These are phyloP conservation scores for Andinoacara biseriatus DNA, from an alignment of 2,113 vertebrate genomes.

Conservation along the genomic window DNA sequence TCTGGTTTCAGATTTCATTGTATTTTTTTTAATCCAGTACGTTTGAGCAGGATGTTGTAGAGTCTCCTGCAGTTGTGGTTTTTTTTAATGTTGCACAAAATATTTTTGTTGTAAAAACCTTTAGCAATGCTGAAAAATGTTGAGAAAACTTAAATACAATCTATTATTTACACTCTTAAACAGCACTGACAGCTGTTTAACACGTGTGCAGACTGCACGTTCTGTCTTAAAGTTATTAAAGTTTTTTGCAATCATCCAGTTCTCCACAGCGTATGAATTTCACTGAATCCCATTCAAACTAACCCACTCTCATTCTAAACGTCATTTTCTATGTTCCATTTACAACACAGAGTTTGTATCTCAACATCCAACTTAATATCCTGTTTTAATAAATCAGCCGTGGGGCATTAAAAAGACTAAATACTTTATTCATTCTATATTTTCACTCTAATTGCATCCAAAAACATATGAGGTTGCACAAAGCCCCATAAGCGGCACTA, in stretches of 20 bases:
- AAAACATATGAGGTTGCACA: constrained; percentile 23
- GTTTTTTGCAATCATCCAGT: background rate
- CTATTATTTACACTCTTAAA: background rate
- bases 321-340: constrained; percentile 3
- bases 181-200: background rate
- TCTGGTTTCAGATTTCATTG: too few species aligned
- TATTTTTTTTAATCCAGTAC: too few species aligned
- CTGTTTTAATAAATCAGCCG: constrained; percentile 8
- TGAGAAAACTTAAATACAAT: too few species aligned
- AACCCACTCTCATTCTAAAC: background rate
- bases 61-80: too few species aligned
- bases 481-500: constrained; percentile 22
- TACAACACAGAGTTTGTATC: background rate
- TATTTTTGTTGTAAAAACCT: too few species aligned
- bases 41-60: too few species aligned
- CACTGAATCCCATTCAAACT: background rate
- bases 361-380: background rate
- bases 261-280: background rate
- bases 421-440: constrained; percentile 17
- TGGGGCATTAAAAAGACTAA: constrained; percentile 2
- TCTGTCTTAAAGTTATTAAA: background rate
- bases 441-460: constrained; percentile 36
- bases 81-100: too few species aligned
- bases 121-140: too few species aligned
- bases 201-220: background rate